Evolutionary conservation across 2,888 invertebrate genomes (phyloP), one percentile per base, ranked within the genome.

Genomic region (Lepetodrilus schrolli): DNA sequence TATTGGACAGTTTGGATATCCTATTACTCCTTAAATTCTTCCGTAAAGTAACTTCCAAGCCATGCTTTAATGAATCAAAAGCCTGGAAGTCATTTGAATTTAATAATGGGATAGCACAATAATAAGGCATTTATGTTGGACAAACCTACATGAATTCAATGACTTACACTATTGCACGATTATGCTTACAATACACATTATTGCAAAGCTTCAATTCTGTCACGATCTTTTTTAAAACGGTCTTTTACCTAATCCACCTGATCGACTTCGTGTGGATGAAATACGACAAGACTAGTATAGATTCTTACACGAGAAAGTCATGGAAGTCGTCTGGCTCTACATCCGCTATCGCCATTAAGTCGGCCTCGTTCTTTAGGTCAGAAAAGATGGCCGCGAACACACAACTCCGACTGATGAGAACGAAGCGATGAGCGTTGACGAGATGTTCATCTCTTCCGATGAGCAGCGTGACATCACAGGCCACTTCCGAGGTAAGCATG

Each of bases 331-430:
- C 58, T 4, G 58, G 26, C 5, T 58, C 58, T 17, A 58, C 34
- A 30, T 58, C 58, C 23, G 58, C 30, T 23, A 58, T 58, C 0
- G 58, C 26, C 58, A 58, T 34, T 1, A 30, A 26, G n/a, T 26
- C 34, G 17, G 26, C 58, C 2, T 26, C 58, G 7, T 30, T 26
- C 13, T 30, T 13, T 8, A 21, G n/a, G 13, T 58, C 58, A 1
- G 58, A 58, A 26, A 58, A 34, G 30, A 58, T 58, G 58, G 58
- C 58, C 30, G 58, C 58, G 17, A 58, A 58, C 30, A 58, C 58
- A 30, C 58, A 58, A 30, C 58, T 58, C 1, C 58, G 58, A 30
- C 58, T 58, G 58, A 58, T 58, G 58, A 58, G 58, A 17, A 58
- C 58, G 30, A 58, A 58, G n/a, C 58, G 58, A 30, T 58, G 58